Evolutionary conservation across 2,797 vertebrate genomes (phyloP).

Genomic region (Bradypus variegatus): DNA sequence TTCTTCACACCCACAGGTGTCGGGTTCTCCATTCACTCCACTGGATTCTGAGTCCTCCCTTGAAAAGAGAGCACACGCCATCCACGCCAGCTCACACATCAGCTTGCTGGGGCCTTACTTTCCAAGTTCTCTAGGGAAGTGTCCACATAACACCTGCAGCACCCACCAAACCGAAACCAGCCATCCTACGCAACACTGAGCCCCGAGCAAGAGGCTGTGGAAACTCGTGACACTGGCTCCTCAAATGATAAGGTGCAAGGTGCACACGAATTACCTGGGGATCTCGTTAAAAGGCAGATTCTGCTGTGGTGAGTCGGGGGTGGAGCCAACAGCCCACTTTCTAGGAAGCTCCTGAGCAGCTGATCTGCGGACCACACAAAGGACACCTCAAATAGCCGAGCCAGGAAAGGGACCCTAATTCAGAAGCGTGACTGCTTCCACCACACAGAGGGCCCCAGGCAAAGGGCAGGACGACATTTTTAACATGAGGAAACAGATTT

Average conservation of each 20-base stretch:
- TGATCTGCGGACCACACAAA: background rate
- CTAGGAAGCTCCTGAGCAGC: background rate
- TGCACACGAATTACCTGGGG: background rate
- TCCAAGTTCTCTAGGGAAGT: conserved; percentile 47
- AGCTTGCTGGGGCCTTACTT: background rate
- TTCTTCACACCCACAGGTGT: no score
- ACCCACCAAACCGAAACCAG: background rate
- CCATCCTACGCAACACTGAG: background rate
- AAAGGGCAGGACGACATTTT: background rate
- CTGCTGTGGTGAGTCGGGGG: background rate
- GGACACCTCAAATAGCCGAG: background rate
- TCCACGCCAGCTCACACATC: background rate
- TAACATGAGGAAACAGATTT: background rate
- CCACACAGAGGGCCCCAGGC: background rate
- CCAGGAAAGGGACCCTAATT: background rate
- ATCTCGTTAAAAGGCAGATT: background rate
- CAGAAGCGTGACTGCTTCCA: background rate
- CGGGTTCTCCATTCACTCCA: background rate
- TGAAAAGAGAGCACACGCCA: background rate
- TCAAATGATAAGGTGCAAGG: conserved; percentile 5
- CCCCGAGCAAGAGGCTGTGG: background rate
- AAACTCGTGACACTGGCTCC: background rate
- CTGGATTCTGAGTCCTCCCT: background rate
- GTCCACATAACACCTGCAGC: background rate
- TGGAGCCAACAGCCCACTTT: background rate